Percentiles rank a stretch among this genome's conserved stretches.
Conservation (phyloP, 1,140 invertebrate genomes). For the Hyposmocoma kahamanoa region DNA sequence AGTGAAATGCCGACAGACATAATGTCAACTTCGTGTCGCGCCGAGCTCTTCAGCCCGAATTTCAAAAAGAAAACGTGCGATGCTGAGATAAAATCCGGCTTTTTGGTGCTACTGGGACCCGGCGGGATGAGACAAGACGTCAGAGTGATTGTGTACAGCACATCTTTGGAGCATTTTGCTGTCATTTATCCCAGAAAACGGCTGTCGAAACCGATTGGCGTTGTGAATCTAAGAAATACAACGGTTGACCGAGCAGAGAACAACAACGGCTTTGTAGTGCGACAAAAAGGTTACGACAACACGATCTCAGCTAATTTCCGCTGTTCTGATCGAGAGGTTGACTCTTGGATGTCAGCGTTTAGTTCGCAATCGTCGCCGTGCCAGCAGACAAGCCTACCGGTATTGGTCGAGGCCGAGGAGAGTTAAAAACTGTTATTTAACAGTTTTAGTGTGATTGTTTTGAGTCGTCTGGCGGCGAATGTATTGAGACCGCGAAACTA, state of each 20-base stretch:
- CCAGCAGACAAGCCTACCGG: constrained; percentile 75
- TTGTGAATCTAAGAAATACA: constrained; percentile 78
- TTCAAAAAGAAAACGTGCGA: constrained; percentile 68
- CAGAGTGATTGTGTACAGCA: constrained; percentile 79
- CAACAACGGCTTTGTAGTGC: constrained; percentile 71
- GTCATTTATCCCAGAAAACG: constrained; percentile 80
- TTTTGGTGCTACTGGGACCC: constrained; percentile 75
- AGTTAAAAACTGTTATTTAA: constrained; percentile 37
- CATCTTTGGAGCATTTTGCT: constrained; percentile 79
- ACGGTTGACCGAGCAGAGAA: constrained; percentile 72
- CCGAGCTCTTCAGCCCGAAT: constrained; percentile 37
- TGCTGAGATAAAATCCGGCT: constrained; percentile 78
- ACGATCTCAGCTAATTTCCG: constrained; percentile 76
- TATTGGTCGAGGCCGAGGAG: constrained; percentile 78
- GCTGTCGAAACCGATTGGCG: constrained; percentile 76
- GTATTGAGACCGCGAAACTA: constrained; percentile 23
- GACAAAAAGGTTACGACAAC: constrained; percentile 78
- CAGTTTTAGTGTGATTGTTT: constrained; percentile 25
- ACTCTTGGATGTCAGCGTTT: constrained; percentile 78
- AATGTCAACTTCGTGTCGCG: constrained; percentile 41
- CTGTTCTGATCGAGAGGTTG: constrained; percentile 74
- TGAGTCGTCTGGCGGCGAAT: constrained; percentile 20
- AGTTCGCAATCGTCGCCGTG: constrained; percentile 70
- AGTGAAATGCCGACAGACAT: constrained; percentile 59
- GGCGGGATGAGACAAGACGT: constrained; percentile 76